These are phyloP conservation scores for Tragelaphus buxtoni DNA, from an alignment of 2,113 vertebrate genomes.

Conservation along the genomic window DNA sequence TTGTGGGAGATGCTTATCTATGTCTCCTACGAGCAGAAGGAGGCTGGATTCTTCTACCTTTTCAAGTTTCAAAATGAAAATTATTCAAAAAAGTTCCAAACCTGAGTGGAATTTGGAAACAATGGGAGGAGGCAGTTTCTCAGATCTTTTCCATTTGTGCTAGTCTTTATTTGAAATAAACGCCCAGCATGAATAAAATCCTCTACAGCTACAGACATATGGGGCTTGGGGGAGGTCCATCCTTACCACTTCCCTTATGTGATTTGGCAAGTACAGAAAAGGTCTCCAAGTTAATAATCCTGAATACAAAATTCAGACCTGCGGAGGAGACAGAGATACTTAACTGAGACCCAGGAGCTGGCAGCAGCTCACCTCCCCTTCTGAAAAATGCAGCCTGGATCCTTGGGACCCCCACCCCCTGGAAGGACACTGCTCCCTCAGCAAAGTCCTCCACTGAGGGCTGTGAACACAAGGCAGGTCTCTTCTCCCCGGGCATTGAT, in stretches of 20 bases:
- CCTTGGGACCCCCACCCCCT: background rate
- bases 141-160: slow-evolving; percentile 14
- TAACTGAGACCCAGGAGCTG: background rate
- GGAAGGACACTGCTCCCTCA: background rate
- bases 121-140: slow-evolving; percentile 50
- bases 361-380: background rate
- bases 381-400: background rate
- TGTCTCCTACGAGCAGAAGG: slow-evolving; percentile 58
- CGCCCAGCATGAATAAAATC: slow-evolving; percentile 35
- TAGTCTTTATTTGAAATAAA: slow-evolving; percentile 55
- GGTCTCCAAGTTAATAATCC: background rate
- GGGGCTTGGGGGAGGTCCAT: background rate
- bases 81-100: slow-evolving; percentile 61
- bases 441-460: background rate
- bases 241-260: slow-evolving; percentile 24
- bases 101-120: slow-evolving; percentile 62
- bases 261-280: slow-evolving; percentile 30
- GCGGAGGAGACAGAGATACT: background rate
- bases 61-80: slow-evolving; percentile 62
- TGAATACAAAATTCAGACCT: background rate
- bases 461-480: background rate
- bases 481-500: background rate
- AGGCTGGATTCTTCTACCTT: slow-evolving; percentile 57
- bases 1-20: slow-evolving; percentile 68
- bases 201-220: slow-evolving; percentile 35